A percentile compares a stretch with the other conserved stretches of the same genome.
phyloP scores from a whole-genome alignment of 2,888 invertebrate genomes.

The Dendrolimus pini region DNA sequence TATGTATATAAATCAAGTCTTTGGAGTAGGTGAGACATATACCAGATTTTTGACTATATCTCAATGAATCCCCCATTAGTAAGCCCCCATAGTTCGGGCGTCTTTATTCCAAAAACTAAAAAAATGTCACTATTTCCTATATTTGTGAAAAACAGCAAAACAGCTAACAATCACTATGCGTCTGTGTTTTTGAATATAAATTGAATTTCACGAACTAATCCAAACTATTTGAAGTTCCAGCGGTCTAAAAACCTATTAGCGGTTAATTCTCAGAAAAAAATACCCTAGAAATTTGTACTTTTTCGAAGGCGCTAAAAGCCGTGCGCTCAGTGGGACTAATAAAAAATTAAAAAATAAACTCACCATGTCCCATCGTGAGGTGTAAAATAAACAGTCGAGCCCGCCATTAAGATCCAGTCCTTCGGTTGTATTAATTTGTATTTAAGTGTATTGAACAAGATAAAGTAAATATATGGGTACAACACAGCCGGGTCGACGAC shows the following conservation, averaged over 20 bases:
- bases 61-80: no score
- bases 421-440: constrained; percentile 75
- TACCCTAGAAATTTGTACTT: constrained; percentile 25
- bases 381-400: constrained; percentile 72
- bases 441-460: constrained; percentile 76
- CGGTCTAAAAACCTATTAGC: constrained; percentile 30
- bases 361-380: constrained; percentile 60
- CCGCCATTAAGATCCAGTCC: constrained; percentile 68
- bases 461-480: constrained; percentile 71
- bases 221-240: background rate
- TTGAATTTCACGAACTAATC: background rate
- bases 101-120: no score
- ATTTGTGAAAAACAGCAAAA: no score
- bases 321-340: constrained; percentile 27
- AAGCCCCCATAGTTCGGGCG: no score
- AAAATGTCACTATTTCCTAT: no score
- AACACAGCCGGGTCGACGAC: constrained; percentile 35
- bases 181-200: no score
- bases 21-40: no score
- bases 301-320: constrained; percentile 61
- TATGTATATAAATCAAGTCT: no score
- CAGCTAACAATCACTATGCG: no score
- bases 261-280: constrained; percentile 26
- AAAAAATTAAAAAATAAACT: constrained; percentile 54
- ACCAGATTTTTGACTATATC: no score